Evolutionary conservation across 1,140 invertebrate genomes (phyloP).

Genomic region (Drosophila quadrilineata): DNA sequence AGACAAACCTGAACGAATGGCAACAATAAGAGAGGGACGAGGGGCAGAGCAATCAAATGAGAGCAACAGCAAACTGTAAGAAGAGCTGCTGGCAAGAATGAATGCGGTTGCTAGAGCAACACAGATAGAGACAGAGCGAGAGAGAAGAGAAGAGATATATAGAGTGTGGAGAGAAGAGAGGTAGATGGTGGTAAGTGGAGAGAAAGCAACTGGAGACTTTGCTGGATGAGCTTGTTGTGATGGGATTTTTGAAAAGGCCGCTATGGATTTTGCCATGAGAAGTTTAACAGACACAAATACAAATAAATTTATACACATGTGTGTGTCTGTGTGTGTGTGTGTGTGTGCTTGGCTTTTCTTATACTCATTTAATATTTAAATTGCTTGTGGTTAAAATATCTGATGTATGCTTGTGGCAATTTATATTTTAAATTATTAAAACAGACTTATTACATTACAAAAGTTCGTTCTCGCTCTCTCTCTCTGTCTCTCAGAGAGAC

Average conservation of each 20-base stretch:
- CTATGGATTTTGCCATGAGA: conserved; percentile 28
- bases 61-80: too few species aligned
- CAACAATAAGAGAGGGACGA: conserved; percentile 14
- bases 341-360: conserved; percentile 18
- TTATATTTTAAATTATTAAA: conserved; percentile 80
- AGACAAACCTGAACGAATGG: conserved; percentile 24
- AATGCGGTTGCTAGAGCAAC: background rate
- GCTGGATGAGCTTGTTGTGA: conserved; percentile 35
- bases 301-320: background rate
- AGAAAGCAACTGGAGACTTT: conserved; percentile 16
- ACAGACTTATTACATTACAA: conserved; percentile 68
- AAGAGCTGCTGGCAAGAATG: too few species aligned
- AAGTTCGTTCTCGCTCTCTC: background rate
- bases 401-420: conserved; percentile 73
- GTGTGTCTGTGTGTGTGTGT: conserved; percentile 3
- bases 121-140: background rate
- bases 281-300: conserved; percentile 9
- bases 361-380: conserved; percentile 77
- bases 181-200: conserved; percentile 26
- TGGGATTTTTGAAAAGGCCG: conserved; percentile 25
- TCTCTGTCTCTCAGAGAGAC: conserved; percentile 1
- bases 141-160: background rate
- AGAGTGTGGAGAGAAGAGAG: conserved; percentile 31
- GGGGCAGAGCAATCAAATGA: too few species aligned
- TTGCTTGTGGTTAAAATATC: conserved; percentile 79